Conservation (phyloP, 2,888 invertebrate species). For the Rhyacophila evoluta region DNA sequence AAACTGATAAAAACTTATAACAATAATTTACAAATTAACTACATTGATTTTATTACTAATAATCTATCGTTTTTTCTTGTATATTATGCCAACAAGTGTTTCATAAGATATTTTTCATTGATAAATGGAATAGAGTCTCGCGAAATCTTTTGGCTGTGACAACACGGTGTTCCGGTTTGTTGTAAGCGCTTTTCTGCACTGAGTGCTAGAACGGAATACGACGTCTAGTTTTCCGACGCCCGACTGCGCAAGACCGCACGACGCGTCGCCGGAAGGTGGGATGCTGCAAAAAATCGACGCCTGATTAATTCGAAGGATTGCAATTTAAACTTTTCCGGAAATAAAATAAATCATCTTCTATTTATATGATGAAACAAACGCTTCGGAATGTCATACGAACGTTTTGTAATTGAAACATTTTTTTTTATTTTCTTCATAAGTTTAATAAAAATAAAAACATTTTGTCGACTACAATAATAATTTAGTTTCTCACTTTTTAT, state of each 20-base stretch:
- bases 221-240: background rate
- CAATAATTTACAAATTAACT: background rate
- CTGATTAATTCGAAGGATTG: background rate
- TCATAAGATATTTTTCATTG: background rate
- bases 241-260: background rate
- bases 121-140: background rate
- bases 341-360: background rate
- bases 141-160: background rate
- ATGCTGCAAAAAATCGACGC: background rate
- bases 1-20: background rate
- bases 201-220: background rate
- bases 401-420: no score
- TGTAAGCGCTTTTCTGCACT: background rate
- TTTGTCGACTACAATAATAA: no score
- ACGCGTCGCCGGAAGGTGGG: conserved; percentile 18
- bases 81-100: background rate
- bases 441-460: no score
- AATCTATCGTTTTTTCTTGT: background rate
- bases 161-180: conserved; percentile 4
- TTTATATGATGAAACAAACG: background rate
- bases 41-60: background rate
- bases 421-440: no score
- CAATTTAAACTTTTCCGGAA: background rate
- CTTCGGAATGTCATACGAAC: no score
- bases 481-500: no score